These are phyloP conservation scores for Contarinia nasturtii DNA, from an alignment of 1,140 invertebrate species.

Conservation along the genomic window DNA sequence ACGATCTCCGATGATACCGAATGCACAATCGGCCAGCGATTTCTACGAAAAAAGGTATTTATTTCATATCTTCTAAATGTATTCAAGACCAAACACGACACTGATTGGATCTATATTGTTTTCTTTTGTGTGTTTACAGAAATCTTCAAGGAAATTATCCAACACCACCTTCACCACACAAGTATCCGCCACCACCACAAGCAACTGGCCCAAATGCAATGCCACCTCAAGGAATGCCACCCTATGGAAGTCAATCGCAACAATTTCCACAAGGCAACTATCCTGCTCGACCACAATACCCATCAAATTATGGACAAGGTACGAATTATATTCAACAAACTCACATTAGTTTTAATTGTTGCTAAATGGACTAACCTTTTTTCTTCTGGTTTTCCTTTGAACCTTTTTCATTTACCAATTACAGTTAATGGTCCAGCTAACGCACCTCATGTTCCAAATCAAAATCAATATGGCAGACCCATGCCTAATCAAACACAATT, in stretches of 20 bases:
- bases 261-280: conserved; percentile 37
- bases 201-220: conserved; percentile 16
- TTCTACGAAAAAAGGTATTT: too few relatives aligned
- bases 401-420: too few relatives aligned
- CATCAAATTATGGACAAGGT: conserved; percentile 24
- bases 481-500: conserved; percentile 26
- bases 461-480: conserved; percentile 14
- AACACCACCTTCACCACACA: conserved; percentile 14
- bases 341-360: too few relatives aligned
- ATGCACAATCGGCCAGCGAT: too few relatives aligned
- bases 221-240: conserved; percentile 27
- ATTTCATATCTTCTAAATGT: conserved; percentile 22
- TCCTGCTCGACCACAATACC: conserved; percentile 31
- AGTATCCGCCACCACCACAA: conserved; percentile 15
- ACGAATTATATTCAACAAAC: not conserved
- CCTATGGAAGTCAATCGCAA: conserved; percentile 30
- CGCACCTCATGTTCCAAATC: too few relatives aligned
- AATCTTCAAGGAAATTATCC: conserved; percentile 19
- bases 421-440: too few relatives aligned
- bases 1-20: too few relatives aligned
- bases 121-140: too few relatives aligned
- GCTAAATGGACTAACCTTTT: too few relatives aligned
- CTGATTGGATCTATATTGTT: conserved; percentile 11
- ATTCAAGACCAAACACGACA: conserved; percentile 9
- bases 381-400: too few relatives aligned